phyloP scores from a whole-genome alignment of 2,113 vertebrate species.

The Puntigrus tetrazona region DNA sequence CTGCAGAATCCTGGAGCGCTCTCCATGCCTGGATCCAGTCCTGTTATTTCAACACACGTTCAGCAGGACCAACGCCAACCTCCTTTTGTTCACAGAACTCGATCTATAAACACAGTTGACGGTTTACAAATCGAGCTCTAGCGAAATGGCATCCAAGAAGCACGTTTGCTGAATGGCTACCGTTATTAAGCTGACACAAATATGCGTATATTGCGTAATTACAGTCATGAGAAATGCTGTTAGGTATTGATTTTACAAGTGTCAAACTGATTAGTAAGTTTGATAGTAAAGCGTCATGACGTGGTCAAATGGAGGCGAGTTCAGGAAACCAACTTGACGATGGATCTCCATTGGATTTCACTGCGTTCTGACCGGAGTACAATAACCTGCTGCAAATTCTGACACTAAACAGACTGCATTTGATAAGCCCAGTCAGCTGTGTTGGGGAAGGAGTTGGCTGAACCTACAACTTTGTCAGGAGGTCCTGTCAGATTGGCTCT shows the following conservation, averaged over 20 bases:
- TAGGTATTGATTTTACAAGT: background rate
- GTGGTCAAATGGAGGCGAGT: background rate
- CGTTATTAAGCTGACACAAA: background rate
- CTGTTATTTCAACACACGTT: constrained; percentile 41
- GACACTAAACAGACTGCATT: constrained; percentile 20
- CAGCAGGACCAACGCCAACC: background rate
- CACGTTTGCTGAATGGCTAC: constrained; percentile 11
- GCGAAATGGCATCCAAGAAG: background rate
- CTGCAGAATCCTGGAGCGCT: constrained; percentile 29
- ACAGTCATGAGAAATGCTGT: constrained; percentile 29
- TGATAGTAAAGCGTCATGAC: background rate
- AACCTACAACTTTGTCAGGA: background rate
- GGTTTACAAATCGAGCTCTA: constrained; percentile 17
- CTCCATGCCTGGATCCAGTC: constrained; percentile 22
- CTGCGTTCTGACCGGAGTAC: background rate
- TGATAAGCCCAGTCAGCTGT: constrained; percentile 14
- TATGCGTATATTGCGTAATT: background rate
- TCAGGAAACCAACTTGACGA: background rate
- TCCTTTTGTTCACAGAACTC: background rate
- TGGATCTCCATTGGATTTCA: background rate
- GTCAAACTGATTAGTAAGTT: constrained; percentile 16
- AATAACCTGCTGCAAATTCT: constrained; percentile 7
- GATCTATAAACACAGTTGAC: constrained; percentile 32
- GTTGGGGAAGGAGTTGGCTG: constrained; percentile 4
- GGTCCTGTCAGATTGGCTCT: constrained; percentile 2